Conservation (phyloP, 1,140 invertebrate species). For the Chrysomallon squamiferum region DNA sequence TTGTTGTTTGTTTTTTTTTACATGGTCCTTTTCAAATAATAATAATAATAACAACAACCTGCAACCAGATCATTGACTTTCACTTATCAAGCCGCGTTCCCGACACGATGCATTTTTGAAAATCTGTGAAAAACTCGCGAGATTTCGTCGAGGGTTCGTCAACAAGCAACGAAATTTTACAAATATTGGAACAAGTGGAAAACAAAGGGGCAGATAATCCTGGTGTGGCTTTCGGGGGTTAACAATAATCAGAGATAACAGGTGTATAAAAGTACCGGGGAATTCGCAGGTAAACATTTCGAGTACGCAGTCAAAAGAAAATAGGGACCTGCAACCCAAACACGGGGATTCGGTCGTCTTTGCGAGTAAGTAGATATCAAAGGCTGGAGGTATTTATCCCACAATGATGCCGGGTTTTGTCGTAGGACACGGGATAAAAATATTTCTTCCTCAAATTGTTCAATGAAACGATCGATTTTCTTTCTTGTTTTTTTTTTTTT, state of each 20-base stretch:
- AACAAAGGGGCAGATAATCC: conserved; percentile 5
- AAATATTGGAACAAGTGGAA: conserved; percentile 8
- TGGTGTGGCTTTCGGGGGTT: neutral
- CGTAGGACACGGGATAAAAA: no score
- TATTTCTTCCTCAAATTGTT: no score
- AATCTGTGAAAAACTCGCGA: no score
- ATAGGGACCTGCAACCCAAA: neutral
- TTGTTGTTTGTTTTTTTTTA: no score
- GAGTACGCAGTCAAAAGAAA: neutral
- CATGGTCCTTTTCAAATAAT: no score
- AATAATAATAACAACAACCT: no score
- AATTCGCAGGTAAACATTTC: conserved; percentile 4
- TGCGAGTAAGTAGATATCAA: conserved; percentile 7
- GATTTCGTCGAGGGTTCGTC: neutral
- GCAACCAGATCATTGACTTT: no score
- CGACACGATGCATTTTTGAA: no score
- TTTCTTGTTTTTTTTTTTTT: no score
- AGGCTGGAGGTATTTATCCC: neutral
- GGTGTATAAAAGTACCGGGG: neutral
- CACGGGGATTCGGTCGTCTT: conserved; percentile 4
- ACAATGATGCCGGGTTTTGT: neutral
- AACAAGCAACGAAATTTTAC: neutral
- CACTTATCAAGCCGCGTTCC: no score
- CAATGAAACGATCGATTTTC: no score
- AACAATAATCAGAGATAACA: conserved; percentile 6